Evolutionary conservation across 37 sponge, comb jelly and placozoan species (phyloP), one percentile per base, ranked within the genome.

Genomic region (Ianthella basta): DNA sequence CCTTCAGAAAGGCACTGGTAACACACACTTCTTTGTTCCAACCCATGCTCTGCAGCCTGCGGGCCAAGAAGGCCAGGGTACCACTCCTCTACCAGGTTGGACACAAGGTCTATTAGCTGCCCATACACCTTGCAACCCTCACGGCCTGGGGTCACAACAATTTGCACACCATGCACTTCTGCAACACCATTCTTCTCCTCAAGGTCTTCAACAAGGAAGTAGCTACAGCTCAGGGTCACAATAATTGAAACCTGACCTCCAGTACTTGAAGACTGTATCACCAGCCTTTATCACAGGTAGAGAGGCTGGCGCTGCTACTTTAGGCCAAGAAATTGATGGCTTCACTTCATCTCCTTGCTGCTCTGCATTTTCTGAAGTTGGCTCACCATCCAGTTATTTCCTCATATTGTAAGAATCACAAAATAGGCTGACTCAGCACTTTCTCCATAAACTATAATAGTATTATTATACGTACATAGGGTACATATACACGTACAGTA

Each of bases 61-160:
- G 55, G 25, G 5, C 44, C 27, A 15, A n/a, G 59, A 8, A 91
- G 74, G 0, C 97, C 97, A 0, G 94, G 94, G 65, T 92, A 96
- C 97, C 97, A 96, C 16, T 91, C 92, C 0, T 66, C 56, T 25
- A 91, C 61, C 53, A 96, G 92, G 13, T 91, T 56, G 23, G 79
- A 60, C 18, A 91, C 85, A 13, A 89, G 57, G 54, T 96, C 97
- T 0, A 91, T 88, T 14, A 96, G 80, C 30, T 86, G 92, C 0
- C 92, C 91, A 29, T 93, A 90, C 14, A 86, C 83, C 37, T 80
- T 87, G 59, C 89, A 84, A 15, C 97, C 94, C 19, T 89, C 63
- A 2, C 25, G 39, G 32, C 23, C 79, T 6, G 85, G 68, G 4
- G 97, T 93, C 0, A 81, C 84, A 2, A 84, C 59, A 16, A 95